These are phyloP conservation scores for Neostethus bicornis DNA, from an alignment of 2,797 vertebrate species.

Conservation along the genomic window DNA sequence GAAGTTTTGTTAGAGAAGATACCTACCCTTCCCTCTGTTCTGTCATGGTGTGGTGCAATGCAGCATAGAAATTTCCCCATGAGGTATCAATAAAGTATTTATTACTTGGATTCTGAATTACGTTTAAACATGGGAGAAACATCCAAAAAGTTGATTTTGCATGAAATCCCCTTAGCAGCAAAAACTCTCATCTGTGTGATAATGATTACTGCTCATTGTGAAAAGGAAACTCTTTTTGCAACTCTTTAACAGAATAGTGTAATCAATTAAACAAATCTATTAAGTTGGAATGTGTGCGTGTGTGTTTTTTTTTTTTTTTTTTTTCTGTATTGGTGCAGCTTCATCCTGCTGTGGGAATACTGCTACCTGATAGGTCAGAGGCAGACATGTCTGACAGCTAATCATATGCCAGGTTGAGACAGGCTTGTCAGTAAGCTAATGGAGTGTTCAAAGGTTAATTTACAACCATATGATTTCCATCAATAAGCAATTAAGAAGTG, in stretches of 20 bases:
- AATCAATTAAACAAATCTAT: slow-evolving; percentile 43
- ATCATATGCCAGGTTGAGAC: slow-evolving; percentile 70
- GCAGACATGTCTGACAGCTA: slow-evolving; percentile 67
- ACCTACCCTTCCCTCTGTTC: no score
- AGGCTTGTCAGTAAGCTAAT: slow-evolving; percentile 76
- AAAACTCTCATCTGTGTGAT: background rate
- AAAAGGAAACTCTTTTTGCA: slow-evolving; percentile 8
- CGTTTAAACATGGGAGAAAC: no score
- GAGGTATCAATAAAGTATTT: no score
- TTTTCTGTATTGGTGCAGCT: slow-evolving; percentile 4
- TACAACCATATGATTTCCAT: slow-evolving; percentile 79
- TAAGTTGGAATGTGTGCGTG: slow-evolving; percentile 17
- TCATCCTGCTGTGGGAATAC: slow-evolving; percentile 7
- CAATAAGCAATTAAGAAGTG: slow-evolving; percentile 83
- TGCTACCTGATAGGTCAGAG: slow-evolving; percentile 41
- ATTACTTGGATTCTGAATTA: no score
- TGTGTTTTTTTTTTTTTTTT: slow-evolving; percentile 21
- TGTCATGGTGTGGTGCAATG: no score
- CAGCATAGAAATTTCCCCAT: no score
- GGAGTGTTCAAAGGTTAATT: slow-evolving; percentile 79
- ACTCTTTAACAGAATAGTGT: slow-evolving; percentile 15
- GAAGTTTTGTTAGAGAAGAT: no score
- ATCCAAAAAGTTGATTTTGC: no score
- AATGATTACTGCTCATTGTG: slow-evolving; percentile 25
- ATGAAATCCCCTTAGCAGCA: no score